Percentiles rank a stretch among this genome's conserved stretches.
Evolutionary conservation across 1,140 invertebrate genomes (phyloP).

Genomic region (Heliconius hermathena): DNA sequence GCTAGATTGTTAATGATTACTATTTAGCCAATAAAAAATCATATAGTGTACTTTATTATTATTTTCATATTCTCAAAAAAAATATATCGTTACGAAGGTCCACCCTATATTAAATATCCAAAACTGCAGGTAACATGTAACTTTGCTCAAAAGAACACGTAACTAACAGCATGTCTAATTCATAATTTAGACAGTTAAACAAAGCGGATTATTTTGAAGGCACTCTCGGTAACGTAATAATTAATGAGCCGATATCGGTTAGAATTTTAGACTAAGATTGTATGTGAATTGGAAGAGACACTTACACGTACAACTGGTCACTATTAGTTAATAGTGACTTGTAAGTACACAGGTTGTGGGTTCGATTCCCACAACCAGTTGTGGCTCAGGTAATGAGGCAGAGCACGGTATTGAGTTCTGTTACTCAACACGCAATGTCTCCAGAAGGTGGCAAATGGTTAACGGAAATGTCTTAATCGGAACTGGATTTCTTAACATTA

Average conservation of each 20-base stretch:
- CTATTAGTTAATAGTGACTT: too few species aligned
- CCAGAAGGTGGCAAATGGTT: not conserved
- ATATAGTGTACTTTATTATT: too few species aligned
- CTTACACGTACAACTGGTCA: not conserved
- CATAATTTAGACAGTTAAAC: constrained; percentile 42
- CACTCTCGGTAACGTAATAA: constrained; percentile 46
- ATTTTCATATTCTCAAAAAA: too few species aligned
- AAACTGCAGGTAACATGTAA: not conserved
- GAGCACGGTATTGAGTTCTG: too few species aligned
- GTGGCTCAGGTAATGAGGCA: too few species aligned
- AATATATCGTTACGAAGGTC: too few species aligned
- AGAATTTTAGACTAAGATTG: not conserved
- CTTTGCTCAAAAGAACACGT: not conserved
- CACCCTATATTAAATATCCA: not conserved
- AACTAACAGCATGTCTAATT: constrained; percentile 16
- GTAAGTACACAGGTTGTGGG: too few species aligned
- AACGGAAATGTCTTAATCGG: too few species aligned
- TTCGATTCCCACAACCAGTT: too few species aligned
- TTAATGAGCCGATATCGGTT: constrained; percentile 52
- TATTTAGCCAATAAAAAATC: too few species aligned
- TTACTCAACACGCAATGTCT: too few species aligned
- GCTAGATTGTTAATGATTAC: too few species aligned
- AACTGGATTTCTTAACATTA: not conserved
- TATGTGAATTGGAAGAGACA: not conserved
- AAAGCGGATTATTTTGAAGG: constrained; percentile 46